Evolutionary conservation across 1,140 invertebrate species (phyloP).

Genomic region (Listronotus bonariensis): DNA sequence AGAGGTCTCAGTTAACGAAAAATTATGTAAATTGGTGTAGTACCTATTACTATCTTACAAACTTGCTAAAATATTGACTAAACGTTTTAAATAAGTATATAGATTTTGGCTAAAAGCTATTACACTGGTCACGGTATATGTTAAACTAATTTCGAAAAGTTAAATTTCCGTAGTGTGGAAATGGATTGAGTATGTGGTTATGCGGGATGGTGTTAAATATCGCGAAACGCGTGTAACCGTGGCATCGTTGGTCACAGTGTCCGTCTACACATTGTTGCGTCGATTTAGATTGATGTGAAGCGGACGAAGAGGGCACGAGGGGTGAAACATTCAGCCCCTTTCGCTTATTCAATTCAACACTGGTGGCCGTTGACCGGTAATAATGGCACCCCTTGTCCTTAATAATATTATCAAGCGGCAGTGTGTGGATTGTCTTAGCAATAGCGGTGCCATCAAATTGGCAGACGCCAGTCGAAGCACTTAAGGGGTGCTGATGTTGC

Average conservation of each 20-base stretch:
- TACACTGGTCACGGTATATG: not conserved
- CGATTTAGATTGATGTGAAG: slow-evolving; percentile 45
- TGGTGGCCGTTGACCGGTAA: slow-evolving; percentile 5
- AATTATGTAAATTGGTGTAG: too few relatives aligned
- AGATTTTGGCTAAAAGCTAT: too few relatives aligned
- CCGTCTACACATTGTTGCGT: slow-evolving; percentile 42
- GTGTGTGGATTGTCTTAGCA: slow-evolving; percentile 41
- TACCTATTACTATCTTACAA: too few relatives aligned
- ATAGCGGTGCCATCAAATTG: slow-evolving; percentile 40
- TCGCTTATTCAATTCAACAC: slow-evolving; percentile 33
- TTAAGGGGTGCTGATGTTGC: slow-evolving; percentile 43
- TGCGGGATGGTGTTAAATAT: slow-evolving; percentile 2
- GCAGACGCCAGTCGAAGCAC: slow-evolving; percentile 39
- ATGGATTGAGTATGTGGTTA: not conserved
- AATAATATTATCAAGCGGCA: slow-evolving; percentile 43
- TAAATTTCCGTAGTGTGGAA: too few relatives aligned
- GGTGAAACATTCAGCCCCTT: slow-evolving; percentile 35
- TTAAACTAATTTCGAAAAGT: not conserved
- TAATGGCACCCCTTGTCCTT: slow-evolving; percentile 34
- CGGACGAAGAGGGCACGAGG: slow-evolving; percentile 18
- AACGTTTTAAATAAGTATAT: too few relatives aligned
- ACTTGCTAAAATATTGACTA: too few relatives aligned
- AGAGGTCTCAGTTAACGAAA: too few relatives aligned
- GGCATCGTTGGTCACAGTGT: slow-evolving; percentile 26
- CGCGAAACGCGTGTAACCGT: slow-evolving; percentile 20